Conservation (phyloP, 2,113 vertebrate species). For the Melanotaenia duboulayi region DNA sequence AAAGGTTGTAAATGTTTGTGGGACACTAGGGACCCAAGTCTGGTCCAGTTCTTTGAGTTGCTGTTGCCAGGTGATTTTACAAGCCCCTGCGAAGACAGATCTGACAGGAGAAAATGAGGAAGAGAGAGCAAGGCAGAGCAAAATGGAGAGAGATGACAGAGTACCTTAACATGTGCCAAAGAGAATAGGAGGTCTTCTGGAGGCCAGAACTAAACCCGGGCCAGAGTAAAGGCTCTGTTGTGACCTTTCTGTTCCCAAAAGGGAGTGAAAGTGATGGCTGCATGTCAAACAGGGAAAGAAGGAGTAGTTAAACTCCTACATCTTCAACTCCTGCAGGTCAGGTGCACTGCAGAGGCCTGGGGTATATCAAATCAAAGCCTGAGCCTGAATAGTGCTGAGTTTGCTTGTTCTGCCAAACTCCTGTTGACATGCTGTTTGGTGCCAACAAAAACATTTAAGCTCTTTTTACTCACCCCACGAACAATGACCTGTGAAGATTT, state of each 20-base stretch:
- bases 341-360: constrained; percentile 46
- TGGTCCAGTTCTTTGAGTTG: constrained; percentile 58
- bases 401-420: constrained; percentile 50
- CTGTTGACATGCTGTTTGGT: constrained; percentile 42
- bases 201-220: constrained; percentile 52
- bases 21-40: constrained; percentile 54
- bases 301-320: constrained; percentile 50
- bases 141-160: constrained; percentile 60
- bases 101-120: constrained; percentile 60
- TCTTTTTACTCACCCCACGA: constrained; percentile 31
- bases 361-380: constrained; percentile 33
- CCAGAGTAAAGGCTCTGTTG: constrained; percentile 57
- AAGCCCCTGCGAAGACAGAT: constrained; percentile 69
- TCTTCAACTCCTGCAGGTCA: constrained; percentile 53
- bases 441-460: constrained; percentile 63
- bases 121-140: constrained; percentile 28
- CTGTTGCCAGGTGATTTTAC: constrained; percentile 75
- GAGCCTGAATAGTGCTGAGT: constrained; percentile 21
- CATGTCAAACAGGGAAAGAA: constrained; percentile 48
- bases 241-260: constrained; percentile 57
- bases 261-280: constrained; percentile 58
- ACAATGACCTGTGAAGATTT: constrained; percentile 13
- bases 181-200: constrained; percentile 67
- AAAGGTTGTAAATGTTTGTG: constrained; percentile 63
- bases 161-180: constrained; percentile 58